Base-by-base conservation (phyloP, 1,140 invertebrate species). In the Apolygus lucorum region DNA sequence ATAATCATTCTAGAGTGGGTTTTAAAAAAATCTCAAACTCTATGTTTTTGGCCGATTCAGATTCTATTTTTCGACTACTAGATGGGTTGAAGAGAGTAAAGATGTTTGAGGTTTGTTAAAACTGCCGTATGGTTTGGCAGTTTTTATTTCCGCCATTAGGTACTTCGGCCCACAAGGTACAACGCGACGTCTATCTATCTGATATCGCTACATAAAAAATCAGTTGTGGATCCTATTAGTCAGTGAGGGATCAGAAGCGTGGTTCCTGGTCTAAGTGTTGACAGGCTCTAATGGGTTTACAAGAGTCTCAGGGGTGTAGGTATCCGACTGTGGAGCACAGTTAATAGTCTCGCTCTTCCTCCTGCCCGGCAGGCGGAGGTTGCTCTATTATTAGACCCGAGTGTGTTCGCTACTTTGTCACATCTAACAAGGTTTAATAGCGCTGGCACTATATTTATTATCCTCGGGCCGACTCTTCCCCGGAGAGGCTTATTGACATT, bases 361-460 rank as follows among this genome's bases (percentile, higher is more conserved):
- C 34, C 17, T 49, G 8, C n/a, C n/a, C n/a, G n/a, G n/a, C n/a
- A n/a, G n/a, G n/a, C n/a, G n/a, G n/a, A n/a, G n/a, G n/a, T 49
- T 11, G 34, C 8, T 17, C 34, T 49, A 49, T 49, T 49, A 49
- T 11, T 49, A 49, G 34, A 49, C 34, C 34, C 34, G 34, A 49
- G 34, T 49, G 34, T 11, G 34, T 17, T 49, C 8, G 34, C 34
- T 49, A 49, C 34, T 49, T 49, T 49, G 34, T 49, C 34, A 49
- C 34, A 49, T 49, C 34, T 49, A 49, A 49, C 34, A 49, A 49
- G 34, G 34, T 49, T 49, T 49, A 49, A 49, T 49, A 49, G 34
- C 34, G 8, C 34, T 49, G 17, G 8, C 34, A 49, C 34, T 49
- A 49, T 49, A 49, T 49, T 49, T 49, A 49, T 49, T 49, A 49